Base-by-base conservation (phyloP, 2,797 vertebrate genomes). In the Rhynchonycteris naso region DNA sequence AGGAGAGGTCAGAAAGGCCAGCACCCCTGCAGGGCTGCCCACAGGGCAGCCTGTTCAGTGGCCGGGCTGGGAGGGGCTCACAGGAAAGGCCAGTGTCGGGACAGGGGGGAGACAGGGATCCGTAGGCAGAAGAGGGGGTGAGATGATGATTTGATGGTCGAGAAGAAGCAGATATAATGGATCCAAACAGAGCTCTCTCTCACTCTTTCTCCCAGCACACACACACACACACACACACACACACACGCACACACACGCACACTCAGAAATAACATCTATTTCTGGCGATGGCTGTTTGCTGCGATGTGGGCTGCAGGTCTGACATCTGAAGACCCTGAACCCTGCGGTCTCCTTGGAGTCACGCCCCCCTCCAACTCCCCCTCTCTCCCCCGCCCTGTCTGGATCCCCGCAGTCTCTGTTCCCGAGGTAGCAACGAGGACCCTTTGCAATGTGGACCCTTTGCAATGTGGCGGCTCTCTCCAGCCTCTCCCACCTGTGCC, bases 61-160 rank as follows among this genome's bases (percentile, higher is more conserved):
- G 4, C n/a, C 2, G 1, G 4, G 4, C 16, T 10, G n/a, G 24
- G 59, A 66, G 19, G 50, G 69, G 35, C 19, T 19, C 1, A 26
- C 0, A 19, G 56, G 38, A 52, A 52, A 6, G 54, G 78, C 7
- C 0, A n/a, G 0, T 3, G 38, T 15, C 3, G 2, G 58, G 63
- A 35, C 16, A 24, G 12, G 50, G 9, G 24, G 33, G 4, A 30
- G 30, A 43, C 19, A 10, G 26, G 65, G 15, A 22, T 66, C 33
- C 47, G 68, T 12, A 26, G 56, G 26, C 21, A 26, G 30, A 66
- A 65, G 56, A n/a, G 2, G 54, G 47, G 28, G 21, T 1, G 47
- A 35, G 54, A 59, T 12, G 65, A 28, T 24, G 2, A 65, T 28
- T 13, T 43, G 12, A 10, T 26, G 26, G 52, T 15, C 0, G 11